phyloP scores from a whole-genome alignment of 2,113 vertebrate genomes.

The Neolamprologus kungweensis region DNA sequence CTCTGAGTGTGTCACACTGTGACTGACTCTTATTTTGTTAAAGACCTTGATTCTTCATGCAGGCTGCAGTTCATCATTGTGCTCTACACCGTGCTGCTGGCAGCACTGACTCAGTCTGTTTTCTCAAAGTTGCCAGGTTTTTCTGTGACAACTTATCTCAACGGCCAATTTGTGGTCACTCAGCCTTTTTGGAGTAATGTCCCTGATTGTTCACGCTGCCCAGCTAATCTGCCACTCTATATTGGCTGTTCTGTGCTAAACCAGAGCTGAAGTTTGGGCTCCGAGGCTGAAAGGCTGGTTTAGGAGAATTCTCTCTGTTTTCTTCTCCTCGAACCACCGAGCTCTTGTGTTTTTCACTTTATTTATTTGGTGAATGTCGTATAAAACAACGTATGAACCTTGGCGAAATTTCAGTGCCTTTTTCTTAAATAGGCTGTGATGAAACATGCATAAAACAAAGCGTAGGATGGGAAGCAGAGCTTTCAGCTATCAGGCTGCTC shows the following conservation, averaged over 20 bases:
- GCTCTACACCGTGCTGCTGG: not conserved
- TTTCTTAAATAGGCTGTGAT: not conserved
- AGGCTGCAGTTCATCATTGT: not conserved
- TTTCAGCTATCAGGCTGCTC: not conserved
- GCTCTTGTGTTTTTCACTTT: not conserved
- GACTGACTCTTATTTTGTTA: not conserved
- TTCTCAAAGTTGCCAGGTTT: not conserved
- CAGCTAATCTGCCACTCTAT: not conserved
- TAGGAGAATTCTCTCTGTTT: not conserved
- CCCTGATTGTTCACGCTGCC: not conserved
- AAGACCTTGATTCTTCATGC: not conserved
- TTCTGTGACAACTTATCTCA: not conserved
- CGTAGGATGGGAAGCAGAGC: not conserved
- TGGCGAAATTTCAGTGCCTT: not conserved
- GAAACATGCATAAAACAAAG: not conserved
- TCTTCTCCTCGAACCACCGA: not conserved
- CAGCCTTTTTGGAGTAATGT: not conserved
- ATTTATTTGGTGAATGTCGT: not conserved
- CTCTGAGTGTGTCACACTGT: not conserved
- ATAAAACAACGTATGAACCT: not conserved
- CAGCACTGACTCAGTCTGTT: constrained; percentile 7
- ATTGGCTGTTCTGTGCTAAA: not conserved
- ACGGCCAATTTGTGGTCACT: constrained; percentile 10
- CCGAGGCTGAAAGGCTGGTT: not conserved
- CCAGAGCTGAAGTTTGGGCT: not conserved